A percentile compares a stretch with the other conserved stretches of the same genome.
Evolutionary conservation across 2,797 vertebrate genomes (phyloP).

Genomic region (Chelon auratus): DNA sequence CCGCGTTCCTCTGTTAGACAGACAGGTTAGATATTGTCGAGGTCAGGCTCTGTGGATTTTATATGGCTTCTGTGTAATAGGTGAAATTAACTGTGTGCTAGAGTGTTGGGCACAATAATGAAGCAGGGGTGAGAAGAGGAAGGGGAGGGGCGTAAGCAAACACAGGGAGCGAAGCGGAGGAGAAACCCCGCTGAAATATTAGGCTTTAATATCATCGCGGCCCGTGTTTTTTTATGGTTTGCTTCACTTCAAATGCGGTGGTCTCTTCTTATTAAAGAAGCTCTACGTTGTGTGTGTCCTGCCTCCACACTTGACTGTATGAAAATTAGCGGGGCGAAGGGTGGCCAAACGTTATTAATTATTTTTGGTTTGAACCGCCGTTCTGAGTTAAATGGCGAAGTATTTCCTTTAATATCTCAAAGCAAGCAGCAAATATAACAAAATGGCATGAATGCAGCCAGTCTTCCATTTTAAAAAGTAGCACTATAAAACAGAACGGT

Average conservation of each 20-base stretch:
- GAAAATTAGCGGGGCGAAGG: slow-evolving; percentile 1
- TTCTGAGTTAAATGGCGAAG: background rate
- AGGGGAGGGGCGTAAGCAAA: slow-evolving; percentile 44
- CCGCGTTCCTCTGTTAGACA: slow-evolving; percentile 55
- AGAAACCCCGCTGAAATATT: slow-evolving; percentile 63
- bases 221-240: slow-evolving; percentile 49
- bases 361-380: background rate
- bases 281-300: slow-evolving; percentile 31
- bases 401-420: background rate
- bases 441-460: background rate
- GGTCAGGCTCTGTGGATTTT: slow-evolving; percentile 77
- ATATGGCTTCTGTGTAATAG: slow-evolving; percentile 71
- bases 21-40: slow-evolving; percentile 68
- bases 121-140: slow-evolving; percentile 22
- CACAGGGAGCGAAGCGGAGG: slow-evolving; percentile 40
- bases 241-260: slow-evolving; percentile 38
- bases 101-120: slow-evolving; percentile 59
- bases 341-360: slow-evolving; percentile 4
- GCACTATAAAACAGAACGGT: background rate
- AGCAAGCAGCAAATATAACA: slow-evolving; percentile 5
- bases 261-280: slow-evolving; percentile 58
- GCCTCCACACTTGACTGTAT: background rate
- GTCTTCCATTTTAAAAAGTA: background rate
- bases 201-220: slow-evolving; percentile 59
- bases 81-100: slow-evolving; percentile 70